Evolutionary conservation across 2,113 vertebrate species (phyloP), one percentile per base, ranked within the genome.

Genomic region (Toxotes chatareus): DNA sequence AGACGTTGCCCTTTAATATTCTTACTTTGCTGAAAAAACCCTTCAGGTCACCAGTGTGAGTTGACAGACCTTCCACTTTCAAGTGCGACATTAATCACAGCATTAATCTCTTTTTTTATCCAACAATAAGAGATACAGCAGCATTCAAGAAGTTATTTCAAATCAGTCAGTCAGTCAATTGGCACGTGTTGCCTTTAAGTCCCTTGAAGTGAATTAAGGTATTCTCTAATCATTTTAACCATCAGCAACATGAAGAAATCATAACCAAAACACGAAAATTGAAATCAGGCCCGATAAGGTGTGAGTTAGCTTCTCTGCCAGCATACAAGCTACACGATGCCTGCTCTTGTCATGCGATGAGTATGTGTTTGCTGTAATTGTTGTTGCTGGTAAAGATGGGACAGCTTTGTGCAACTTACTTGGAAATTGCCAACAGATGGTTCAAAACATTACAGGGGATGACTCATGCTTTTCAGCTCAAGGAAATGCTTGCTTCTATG

Each of bases 401-500:
- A 80, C 70, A 46, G 73, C 56, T 86, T 73, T 86, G 61, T 90
- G 70, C 73, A 89, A 79, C 85, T 83, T 61, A 68, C 75, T 59
- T 80, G 59, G 61, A 90, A 92, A 93, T 93, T 89, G 79, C 65
- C 73, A 77, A 57, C 91, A 92, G 84, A 92, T 92, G 88, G 76
- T 83, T 73, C 44, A 46, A 62, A 91, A 85, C 80, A 89, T 85
- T 73, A 79, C 86, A 78, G 69, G 72, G 67, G 87, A 71, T 92
- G 89, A 92, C 74, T 92, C 90, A 91, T 77, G 65, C 76, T 36
- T 59, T 87, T 86, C 66, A 73, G 83, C 55, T 68, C 13, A 62
- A 68, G 75, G 70, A 82, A 85, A 86, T 82, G 76, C 76, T 86
- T 72, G 73, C 77, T 68, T 53, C 80, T 79, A 47, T 79, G 83